Evolutionary conservation across 2,113 vertebrate genomes (phyloP), one percentile per base, ranked within the genome.

Genomic region (Pseudorhombus dupliciocellatus): DNA sequence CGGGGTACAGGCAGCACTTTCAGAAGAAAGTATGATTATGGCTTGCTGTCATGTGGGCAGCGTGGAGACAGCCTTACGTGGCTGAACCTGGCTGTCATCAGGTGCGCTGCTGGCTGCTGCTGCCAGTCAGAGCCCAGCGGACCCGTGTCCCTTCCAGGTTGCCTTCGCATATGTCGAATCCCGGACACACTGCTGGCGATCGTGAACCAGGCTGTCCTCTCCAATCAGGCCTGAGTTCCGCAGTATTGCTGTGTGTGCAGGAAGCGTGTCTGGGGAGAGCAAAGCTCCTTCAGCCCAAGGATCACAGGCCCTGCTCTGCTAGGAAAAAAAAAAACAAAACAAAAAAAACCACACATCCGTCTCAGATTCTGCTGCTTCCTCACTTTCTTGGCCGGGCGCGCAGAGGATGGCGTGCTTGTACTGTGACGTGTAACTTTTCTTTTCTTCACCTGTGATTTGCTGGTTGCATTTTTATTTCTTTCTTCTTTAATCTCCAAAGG

Each of bases 201-300:
- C 53, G 62, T 51, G 56, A 81, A 67, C 48, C 72, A 37, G 81
- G 37, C 64, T 87, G 87, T 91, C 83, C 79, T 81, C 66, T 85
- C 77, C 81, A 90, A 86, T 87, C 83, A 87, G 79, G 70, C 75
- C 88, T 67, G 78, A 87, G 79, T 87, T 86, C 69, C 64, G 66
- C 78, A 26, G 75, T 73, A 77, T 60, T 88, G 86, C 82, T 87
- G 85, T 1, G 51, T 86, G 78, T 66, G 85, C 83, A 84, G 85
- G 77, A 78, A 80, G 70, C 37, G 22, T 78, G 76, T 85, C 84
- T 73, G 57, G 69, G 69, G 82, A 80, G 48, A 71, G 79, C 64
- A 84, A 59, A 74, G 73, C 82, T 87, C 67, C 81, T 78, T 80
- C 57, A 80, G 76, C 64, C 73, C 52, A 54, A 78, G 60, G 72